Evolutionary conservation across 2,797 vertebrate species (phyloP).

Genomic region (Lophotriccus pileatus): DNA sequence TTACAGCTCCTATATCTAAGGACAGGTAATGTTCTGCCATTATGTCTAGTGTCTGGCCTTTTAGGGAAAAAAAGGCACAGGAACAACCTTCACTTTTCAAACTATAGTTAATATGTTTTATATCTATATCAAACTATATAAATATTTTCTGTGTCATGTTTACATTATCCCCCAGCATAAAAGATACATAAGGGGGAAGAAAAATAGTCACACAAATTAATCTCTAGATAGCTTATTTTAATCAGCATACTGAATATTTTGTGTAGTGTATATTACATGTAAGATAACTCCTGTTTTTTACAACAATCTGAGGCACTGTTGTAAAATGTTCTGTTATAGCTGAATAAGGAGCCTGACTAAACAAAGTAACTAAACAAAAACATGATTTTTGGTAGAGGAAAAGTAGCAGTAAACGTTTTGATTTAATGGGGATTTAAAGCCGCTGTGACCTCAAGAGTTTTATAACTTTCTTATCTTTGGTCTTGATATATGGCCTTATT

Average conservation of each 20-base stretch:
- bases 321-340: neutral
- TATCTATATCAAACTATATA: neutral
- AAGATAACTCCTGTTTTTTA: neutral
- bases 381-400: neutral
- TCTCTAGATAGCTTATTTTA: neutral
- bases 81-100: neutral
- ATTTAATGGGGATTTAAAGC: neutral
- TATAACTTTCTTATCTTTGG: neutral
- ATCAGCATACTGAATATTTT: neutral
- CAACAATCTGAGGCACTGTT: neutral
- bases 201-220: neutral
- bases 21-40: slow-evolving; percentile 87
- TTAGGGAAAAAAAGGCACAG: neutral
- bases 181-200: neutral
- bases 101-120: neutral
- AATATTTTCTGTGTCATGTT: neutral
- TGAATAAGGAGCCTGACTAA: neutral
- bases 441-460: neutral
- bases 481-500: neutral
- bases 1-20: slow-evolving; percentile 94
- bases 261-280: neutral
- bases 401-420: neutral
- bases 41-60: slow-evolving; percentile 24
- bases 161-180: neutral
- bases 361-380: neutral